Conservation (phyloP, 2,113 vertebrate genomes). For the Mesembrinibis cayennensis region DNA sequence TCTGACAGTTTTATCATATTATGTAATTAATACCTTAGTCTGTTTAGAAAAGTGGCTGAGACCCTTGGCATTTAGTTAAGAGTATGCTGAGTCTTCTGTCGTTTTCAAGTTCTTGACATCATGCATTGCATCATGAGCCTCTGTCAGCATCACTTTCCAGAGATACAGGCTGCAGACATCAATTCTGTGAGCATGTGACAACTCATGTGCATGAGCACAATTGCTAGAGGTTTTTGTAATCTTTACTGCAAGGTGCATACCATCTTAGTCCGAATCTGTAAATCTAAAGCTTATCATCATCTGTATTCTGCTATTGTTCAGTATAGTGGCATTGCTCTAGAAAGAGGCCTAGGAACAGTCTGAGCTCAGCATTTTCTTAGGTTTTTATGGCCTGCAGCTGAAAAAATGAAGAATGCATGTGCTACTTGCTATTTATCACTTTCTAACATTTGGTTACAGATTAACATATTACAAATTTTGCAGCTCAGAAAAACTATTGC, state of each 20-base stretch:
- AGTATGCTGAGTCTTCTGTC: not conserved
- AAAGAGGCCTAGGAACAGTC: not conserved
- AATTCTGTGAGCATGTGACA: not conserved
- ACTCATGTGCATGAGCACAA: not conserved
- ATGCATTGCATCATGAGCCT: not conserved
- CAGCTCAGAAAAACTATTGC: not conserved
- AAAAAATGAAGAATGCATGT: not conserved
- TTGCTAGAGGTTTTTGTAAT: not conserved
- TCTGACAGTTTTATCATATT: not conserved
- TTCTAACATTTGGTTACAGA: not conserved
- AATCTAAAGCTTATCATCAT: not conserved
- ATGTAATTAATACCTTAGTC: not conserved
- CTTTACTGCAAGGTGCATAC: not conserved
- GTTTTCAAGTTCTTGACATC: not conserved
- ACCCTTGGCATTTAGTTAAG: not conserved
- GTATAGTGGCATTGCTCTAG: not conserved
- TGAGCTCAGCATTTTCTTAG: not conserved
- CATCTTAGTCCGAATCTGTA: not conserved
- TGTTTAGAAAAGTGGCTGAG: not conserved
- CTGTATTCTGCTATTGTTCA: not conserved
- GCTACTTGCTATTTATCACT: not conserved
- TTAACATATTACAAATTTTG: not conserved
- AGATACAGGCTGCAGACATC: not conserved
- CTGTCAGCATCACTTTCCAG: not conserved
- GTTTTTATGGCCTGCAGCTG: not conserved